phyloP scores from a whole-genome alignment of 2,888 invertebrate species.

The Amphipyra berbera region DNA sequence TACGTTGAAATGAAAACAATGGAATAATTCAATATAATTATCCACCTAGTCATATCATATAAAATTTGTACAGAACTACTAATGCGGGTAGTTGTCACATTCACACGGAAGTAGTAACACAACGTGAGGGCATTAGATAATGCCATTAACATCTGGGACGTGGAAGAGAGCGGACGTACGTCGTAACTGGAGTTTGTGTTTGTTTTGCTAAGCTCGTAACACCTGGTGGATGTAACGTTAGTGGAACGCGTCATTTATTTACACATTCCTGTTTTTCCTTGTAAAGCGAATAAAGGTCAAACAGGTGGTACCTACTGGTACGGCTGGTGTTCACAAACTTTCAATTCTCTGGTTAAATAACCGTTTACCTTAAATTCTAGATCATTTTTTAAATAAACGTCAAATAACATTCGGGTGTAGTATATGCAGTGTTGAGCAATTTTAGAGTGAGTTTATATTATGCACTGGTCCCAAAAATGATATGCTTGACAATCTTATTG shows the following conservation, averaged over 20 bases:
- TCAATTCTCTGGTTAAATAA: too few relatives aligned
- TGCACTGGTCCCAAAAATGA: too few relatives aligned
- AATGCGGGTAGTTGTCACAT: constrained; percentile 43
- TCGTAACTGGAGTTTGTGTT: constrained; percentile 48
- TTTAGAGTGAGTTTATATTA: too few relatives aligned
- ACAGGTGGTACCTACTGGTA: not conserved
- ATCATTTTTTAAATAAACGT: too few relatives aligned
- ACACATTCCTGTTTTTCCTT: constrained; percentile 3
- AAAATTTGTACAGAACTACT: not conserved
- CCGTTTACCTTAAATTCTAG: too few relatives aligned
- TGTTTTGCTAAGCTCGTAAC: constrained; percentile 45
- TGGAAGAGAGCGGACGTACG: constrained; percentile 39
- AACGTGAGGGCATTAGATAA: constrained; percentile 45
- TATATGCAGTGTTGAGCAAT: too few relatives aligned
- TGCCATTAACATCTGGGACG: constrained; percentile 49
- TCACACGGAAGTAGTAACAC: constrained; percentile 27
- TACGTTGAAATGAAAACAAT: not conserved
- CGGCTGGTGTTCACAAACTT: too few relatives aligned
- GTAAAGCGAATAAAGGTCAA: not conserved
- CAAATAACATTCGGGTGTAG: too few relatives aligned
- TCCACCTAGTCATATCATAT: not conserved
- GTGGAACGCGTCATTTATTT: constrained; percentile 16
- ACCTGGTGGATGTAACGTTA: constrained; percentile 26
- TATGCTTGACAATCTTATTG: too few relatives aligned
- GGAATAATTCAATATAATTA: not conserved